Base-by-base conservation (phyloP, 2,888 invertebrate species). In the Uropetala carovei region DNA sequence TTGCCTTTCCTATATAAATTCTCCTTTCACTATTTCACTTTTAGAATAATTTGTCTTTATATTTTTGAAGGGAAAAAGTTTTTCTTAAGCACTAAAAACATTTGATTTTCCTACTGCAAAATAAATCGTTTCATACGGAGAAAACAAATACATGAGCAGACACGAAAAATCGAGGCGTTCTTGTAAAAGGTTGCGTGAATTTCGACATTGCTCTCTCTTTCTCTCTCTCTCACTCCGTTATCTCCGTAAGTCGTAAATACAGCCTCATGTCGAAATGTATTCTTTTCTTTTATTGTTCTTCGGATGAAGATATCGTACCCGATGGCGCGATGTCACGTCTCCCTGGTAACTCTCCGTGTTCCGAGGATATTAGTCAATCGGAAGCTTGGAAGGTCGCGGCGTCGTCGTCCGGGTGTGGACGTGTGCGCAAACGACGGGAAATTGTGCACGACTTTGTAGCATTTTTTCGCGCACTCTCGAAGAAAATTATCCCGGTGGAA, bases 401-500 rank as follows among this genome's bases (percentile, higher is more conserved):
- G 43, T 5, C 64, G 64, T 8, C 16, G 18, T 16, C 64, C 64
- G 64, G 64, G 83, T 43, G 43, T 83, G 83, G 43, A 43, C 83
- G 83, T 43, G 43, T 83, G 83, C 43, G 83, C 83, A 83, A 83
- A 83, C 43, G 83, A 30, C 64, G n/a, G 64, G 64, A 64, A 64
- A 64, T 64, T n/a, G 64, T 64, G 64, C 64, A 13, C n/a, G n/a
- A 64, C 64, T n/a, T 16, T n/a, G n/a, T n/a, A n/a, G 16, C 7
- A 18, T 18, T 64, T 64, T 64, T 18, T 5, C n/a, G n/a, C n/a
- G n/a, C n/a, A n/a, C 64, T 11, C n/a, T 64, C n/a, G 7, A 64
- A 16, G 64, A 64, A 64, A 64, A 64, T 64, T 16, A 18, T n/a
- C n/a, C 64, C 7, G 2, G 64, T 64, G 64, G 64, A 64, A n/a